Conservation (phyloP, 1,140 invertebrate species). For the Drosophila pachea region DNA sequence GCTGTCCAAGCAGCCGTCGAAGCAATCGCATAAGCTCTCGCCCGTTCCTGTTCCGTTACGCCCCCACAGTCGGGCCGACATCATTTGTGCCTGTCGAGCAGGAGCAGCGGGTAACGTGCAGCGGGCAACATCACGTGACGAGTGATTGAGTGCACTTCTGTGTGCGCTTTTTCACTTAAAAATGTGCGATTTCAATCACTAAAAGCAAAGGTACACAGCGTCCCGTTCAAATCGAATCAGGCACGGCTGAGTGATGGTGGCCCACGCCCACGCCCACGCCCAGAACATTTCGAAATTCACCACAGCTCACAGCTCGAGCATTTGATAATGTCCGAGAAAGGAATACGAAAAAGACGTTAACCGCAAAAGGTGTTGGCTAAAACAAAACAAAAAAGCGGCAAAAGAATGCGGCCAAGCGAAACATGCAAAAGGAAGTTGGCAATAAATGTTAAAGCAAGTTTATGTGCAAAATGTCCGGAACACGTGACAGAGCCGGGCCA, state of each 20-base stretch:
- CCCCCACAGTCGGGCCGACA: not conserved
- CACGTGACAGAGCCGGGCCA: slow-evolving; percentile 56
- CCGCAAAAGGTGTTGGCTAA: slow-evolving; percentile 44
- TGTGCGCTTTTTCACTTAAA: slow-evolving; percentile 75
- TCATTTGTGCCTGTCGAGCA: slow-evolving; percentile 3
- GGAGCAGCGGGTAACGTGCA: not conserved
- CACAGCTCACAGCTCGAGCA: too few relatives aligned
- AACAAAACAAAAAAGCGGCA: slow-evolving; percentile 4
- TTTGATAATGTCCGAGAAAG: not conserved
- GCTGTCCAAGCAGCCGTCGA: slow-evolving; percentile 43
- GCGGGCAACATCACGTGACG: slow-evolving; percentile 60
- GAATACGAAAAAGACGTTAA: slow-evolving; percentile 41
- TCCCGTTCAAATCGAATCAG: slow-evolving; percentile 48
- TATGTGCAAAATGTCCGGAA: slow-evolving; percentile 69
- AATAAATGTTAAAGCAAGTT: slow-evolving; percentile 75
- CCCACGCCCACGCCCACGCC: not conserved
- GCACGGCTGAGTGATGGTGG: slow-evolving; percentile 48
- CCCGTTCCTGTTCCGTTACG: not conserved
- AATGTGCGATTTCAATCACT: slow-evolving; percentile 77
- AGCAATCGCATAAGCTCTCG: slow-evolving; percentile 2
- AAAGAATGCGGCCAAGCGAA: slow-evolving; percentile 43
- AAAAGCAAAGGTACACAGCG: slow-evolving; percentile 73
- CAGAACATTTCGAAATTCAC: too few relatives aligned
- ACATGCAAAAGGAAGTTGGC: slow-evolving; percentile 62
- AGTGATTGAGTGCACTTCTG: slow-evolving; percentile 75